These are phyloP conservation scores for Maconellicoccus hirsutus DNA, from an alignment of 1,140 invertebrate genomes.

Conservation along the genomic window DNA sequence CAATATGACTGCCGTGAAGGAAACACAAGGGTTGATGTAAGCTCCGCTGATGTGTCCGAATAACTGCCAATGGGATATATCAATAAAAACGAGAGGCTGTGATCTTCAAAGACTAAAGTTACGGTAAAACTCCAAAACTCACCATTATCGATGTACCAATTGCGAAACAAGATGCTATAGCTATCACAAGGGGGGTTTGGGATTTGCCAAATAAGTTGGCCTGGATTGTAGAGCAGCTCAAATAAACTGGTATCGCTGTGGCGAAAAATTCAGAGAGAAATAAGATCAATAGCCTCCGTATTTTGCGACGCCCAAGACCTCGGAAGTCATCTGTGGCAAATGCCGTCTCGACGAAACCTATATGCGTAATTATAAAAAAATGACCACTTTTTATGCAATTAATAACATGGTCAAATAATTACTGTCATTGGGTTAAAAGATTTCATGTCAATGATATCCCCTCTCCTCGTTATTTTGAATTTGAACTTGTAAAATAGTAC, in stretches of 20 bases:
- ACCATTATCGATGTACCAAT: conserved; percentile 52
- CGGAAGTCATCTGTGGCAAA: conserved; percentile 27
- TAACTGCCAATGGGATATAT: conserved; percentile 40
- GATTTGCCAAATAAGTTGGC: conserved; percentile 32
- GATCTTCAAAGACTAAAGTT: no score
- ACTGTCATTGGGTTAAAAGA: no score
- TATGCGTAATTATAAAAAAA: no score
- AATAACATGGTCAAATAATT: no score
- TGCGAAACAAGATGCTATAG: conserved; percentile 53
- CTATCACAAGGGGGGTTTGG: conserved; percentile 43
- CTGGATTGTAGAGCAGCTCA: conserved; percentile 56
- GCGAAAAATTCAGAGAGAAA: conserved; percentile 26
- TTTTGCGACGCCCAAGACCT: conserved; percentile 25
- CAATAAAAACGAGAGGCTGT: no score
- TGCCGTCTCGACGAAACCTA: conserved; percentile 23
- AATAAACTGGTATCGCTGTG: no score
- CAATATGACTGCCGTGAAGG: conserved; percentile 51
- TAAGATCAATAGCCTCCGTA: conserved; percentile 24
- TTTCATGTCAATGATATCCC: no score
- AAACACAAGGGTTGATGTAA: conserved; percentile 67
- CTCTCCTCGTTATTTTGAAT: no score
- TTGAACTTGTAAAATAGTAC: no score
- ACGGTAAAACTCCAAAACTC: no score
- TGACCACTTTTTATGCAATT: no score
- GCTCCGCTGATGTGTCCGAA: conserved; percentile 57